Base-by-base conservation (phyloP, 1,140 invertebrate genomes). In the Lerema accius region DNA sequence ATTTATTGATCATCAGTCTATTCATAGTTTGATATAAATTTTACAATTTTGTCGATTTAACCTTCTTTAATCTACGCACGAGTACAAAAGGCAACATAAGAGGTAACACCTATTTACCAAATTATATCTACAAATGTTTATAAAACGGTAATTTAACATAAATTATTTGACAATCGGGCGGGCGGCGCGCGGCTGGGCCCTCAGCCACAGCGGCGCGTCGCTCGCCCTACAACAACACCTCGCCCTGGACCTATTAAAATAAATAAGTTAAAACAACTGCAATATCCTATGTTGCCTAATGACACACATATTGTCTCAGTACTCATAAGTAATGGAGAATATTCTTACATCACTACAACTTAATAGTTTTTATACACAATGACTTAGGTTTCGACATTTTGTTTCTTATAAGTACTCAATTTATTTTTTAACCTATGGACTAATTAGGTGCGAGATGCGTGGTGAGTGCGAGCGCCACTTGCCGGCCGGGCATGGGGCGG, bases 341-440 rank as follows among this genome's bases (percentile, higher is more conserved):
- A 86, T 86, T 79, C 86, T 88, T 90, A 90, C 55, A 78, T 71
- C 45, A 66, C 84, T 89, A 88, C 80, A 86, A 86, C 85, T 87
- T 90, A 88, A 80, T 82, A 82, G 78, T 78, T 88, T 86, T 89
- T 89, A 90, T 90, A 90, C 84, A 90, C 82, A 89, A 90, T 90
- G 88, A 90, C 88, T 90, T 90, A 90, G 88, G 84, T 88, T 90
- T 87, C 86, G 85, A 90, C 85, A 86, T 84, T 84, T 90, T 87
- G 84, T 87, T 87, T 83, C 84, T 89, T 90, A 90, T 90, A 89
- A 88, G 85, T 90, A 90, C 85, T 78, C 81, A 80, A 77, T 80
- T 83, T 84, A 84, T 76, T 81, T 39, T 60, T 84, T 82, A 86
- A 76, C 80, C 81, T 90, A 90, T 78, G 76, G 82, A 84, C 82